phyloP scores from a whole-genome alignment of 2,113 vertebrate genomes.

The Oncorhynchus keta region DNA sequence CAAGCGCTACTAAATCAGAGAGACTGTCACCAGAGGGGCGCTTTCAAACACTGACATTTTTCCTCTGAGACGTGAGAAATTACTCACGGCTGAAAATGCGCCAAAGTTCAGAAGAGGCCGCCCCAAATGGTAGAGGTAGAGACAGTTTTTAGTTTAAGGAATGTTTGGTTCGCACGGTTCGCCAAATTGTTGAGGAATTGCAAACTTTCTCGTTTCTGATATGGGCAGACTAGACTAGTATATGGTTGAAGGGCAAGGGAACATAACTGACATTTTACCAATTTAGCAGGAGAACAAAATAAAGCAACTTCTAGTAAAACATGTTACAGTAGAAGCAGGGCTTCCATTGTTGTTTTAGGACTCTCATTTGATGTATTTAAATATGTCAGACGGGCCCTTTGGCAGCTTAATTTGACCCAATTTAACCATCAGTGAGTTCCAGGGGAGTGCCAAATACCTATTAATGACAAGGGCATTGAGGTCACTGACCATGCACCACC shows the following conservation, averaged over 20 bases:
- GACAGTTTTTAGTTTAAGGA: neutral
- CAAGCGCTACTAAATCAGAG: constrained; percentile 30
- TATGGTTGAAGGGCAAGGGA: too few species aligned
- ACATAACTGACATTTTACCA: too few species aligned
- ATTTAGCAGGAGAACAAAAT: too few species aligned
- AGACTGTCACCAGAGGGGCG: constrained; percentile 6
- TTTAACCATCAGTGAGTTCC: neutral
- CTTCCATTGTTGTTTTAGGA: too few species aligned
- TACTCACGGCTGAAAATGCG: neutral
- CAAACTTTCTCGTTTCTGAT: too few species aligned
- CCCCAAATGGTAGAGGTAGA: neutral
- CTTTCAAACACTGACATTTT: neutral
- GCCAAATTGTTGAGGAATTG: neutral
- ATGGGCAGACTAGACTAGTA: too few species aligned
- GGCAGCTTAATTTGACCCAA: too few species aligned
- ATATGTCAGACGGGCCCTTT: too few species aligned
- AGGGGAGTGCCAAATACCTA: neutral
- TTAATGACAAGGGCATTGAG: neutral
- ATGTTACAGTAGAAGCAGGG: too few species aligned
- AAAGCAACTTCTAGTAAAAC: too few species aligned
- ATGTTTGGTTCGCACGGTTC: constrained; percentile 11
- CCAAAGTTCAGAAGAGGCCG: constrained; percentile 4
- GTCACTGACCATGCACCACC: neutral
- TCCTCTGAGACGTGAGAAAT: neutral
- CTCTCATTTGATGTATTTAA: too few species aligned